phyloP scores from a whole-genome alignment of 30 jellyfish, hydroid and myxozoan genomes.

The Sanderia malayensis region DNA sequence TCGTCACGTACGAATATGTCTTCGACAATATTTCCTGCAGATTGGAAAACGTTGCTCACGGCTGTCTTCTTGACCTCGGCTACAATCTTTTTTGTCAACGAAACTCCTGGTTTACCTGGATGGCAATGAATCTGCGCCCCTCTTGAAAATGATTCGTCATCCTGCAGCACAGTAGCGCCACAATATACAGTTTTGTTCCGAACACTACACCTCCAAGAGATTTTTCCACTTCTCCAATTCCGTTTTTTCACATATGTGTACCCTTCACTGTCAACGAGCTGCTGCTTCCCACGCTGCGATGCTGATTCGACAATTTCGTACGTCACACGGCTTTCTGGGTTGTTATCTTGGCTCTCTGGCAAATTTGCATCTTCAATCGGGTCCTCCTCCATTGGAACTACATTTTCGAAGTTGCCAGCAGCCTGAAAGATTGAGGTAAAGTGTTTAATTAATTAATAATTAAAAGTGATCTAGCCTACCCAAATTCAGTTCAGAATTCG shows the following conservation, averaged over 20 bases:
- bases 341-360: too few relatives aligned
- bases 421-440: not conserved
- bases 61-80: conserved; percentile 13
- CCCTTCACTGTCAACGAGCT: conserved; percentile 5
- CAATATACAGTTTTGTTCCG: conserved; percentile 9
- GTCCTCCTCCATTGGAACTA: not conserved
- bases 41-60: not conserved
- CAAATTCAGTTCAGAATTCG: too few relatives aligned
- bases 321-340: not conserved
- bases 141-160: not conserved
- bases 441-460: not conserved
- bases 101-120: not conserved
- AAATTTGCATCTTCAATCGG: not conserved
- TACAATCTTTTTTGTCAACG: conserved; percentile 2
- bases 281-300: conserved; percentile 2
- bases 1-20: not conserved
- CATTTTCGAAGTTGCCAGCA: not conserved
- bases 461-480: too few relatives aligned
- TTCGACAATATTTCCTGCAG: conserved; percentile 9
- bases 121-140: conserved; percentile 5
- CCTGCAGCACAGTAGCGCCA: conserved; percentile 7
- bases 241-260: not conserved
- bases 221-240: not conserved
- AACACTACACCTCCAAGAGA: conserved; percentile 5
- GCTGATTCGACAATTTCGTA: not conserved